Evolutionary conservation across 2,797 vertebrate species (phyloP).

Genomic region (Craterocephalus amniculus): DNA sequence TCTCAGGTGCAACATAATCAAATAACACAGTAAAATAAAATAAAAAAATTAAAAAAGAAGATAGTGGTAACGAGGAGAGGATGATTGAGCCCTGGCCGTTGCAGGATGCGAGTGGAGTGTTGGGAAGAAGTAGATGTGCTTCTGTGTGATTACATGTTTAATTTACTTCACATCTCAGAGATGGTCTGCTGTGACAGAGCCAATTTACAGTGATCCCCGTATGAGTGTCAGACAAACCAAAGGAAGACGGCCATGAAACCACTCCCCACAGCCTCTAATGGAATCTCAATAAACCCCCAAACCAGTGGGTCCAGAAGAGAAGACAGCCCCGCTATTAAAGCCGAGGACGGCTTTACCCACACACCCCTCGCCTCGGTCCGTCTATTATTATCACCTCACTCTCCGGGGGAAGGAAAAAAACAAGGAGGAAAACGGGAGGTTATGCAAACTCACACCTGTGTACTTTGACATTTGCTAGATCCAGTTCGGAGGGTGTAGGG

Average conservation of each 20-base stretch:
- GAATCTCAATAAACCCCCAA: constrained; percentile 82
- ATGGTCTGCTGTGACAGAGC: constrained; percentile 81
- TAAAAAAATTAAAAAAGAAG: constrained; percentile 61
- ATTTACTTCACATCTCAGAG: constrained; percentile 83
- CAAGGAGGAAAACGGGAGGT: constrained; percentile 58
- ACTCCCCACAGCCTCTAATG: constrained; percentile 73
- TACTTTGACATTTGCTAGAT: constrained; percentile 77
- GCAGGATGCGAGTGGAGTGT: constrained; percentile 50
- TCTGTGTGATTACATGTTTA: constrained; percentile 84
- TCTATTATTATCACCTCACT: constrained; percentile 81
- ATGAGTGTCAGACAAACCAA: constrained; percentile 78
- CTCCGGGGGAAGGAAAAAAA: constrained; percentile 39
- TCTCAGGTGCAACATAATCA: constrained; percentile 36
- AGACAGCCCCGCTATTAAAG: constrained; percentile 77
- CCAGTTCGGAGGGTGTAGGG: constrained; percentile 41
- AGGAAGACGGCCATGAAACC: constrained; percentile 61
- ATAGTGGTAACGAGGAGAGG: constrained; percentile 41
- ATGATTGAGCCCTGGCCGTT: constrained; percentile 43
- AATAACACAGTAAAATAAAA: constrained; percentile 49
- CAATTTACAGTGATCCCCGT: constrained; percentile 78
- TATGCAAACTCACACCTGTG: constrained; percentile 72
- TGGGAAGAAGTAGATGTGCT: constrained; percentile 49
- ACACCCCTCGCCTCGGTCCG: constrained; percentile 66
- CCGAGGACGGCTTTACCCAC: constrained; percentile 65
- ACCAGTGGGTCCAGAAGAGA: constrained; percentile 60